Base-by-base conservation (phyloP, 2,113 vertebrate species). In the Gymnarchus niloticus region DNA sequence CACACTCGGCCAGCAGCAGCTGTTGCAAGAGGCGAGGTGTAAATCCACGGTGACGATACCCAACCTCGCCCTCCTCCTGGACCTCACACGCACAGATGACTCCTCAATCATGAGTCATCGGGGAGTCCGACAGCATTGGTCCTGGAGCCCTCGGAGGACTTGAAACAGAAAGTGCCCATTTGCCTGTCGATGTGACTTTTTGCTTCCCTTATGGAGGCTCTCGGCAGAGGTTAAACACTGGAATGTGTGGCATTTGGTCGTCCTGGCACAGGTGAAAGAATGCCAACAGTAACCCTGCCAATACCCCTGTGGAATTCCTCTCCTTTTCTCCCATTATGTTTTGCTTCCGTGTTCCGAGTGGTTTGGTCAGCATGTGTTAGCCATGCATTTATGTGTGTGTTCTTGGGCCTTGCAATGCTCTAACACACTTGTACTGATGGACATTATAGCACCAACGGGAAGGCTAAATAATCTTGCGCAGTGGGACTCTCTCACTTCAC, bases 1-100 rank as follows among this genome's bases (percentile, higher is more conserved):
- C 89, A 33, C 81, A 87, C 84, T 84, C 89, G 88, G 51, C 57
- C 33, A 28, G 37, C 91, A 88, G 87, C 89, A 93, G 89, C 88
- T 92, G 89, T 77, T 76, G 59, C 80, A 54, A 51, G n/a, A 19
- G 48, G 19, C 48, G 46, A n/a, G 65, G 56, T 83, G 85, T 59
- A 83, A 76, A 88, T 85, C 83, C 88, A 88, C 88, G 87, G 49
- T 85, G 88, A 84, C 88, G 90, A 90, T 88, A 83, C 59, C 83
- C 88, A 48, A 85, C 61, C 28, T 57, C 23, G 4, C 51, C 7
- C 65, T 28, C 51, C 65, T 33, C 33, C 87, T 84, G 90, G 91
- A 92, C 90, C 91, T 91, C 87, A 83, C 89, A 90, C 88, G 14
- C 54, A 57, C 46, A 73, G 23, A 49, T 28, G n/a, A 14, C 14